A percentile compares a stretch with the other conserved stretches of the same genome.
Evolutionary conservation across 2,797 vertebrate species (phyloP).

Genomic region (Clarias laeviceps): DNA sequence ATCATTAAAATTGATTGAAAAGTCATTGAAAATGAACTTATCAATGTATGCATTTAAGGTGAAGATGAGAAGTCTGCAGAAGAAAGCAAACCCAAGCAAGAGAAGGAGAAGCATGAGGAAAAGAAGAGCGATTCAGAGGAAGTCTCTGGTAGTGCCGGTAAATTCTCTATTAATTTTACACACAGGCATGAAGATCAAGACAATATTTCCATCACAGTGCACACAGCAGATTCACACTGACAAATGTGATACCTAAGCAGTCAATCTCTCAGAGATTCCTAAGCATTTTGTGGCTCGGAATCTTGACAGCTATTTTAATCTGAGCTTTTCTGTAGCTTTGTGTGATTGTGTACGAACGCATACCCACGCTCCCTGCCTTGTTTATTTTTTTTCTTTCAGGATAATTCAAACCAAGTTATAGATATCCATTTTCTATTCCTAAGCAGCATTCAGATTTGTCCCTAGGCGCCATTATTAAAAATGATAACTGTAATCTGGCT

Average conservation of each 20-base stretch:
- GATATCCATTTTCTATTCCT: slow-evolving; percentile 41
- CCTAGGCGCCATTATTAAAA: slow-evolving; percentile 57
- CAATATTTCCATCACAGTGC: too few species aligned
- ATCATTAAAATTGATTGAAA: neutral
- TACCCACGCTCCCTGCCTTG: slow-evolving; percentile 9
- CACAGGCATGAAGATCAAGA: neutral
- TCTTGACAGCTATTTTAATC: neutral
- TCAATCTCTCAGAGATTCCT: neutral
- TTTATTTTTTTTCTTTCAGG: slow-evolving; percentile 10
- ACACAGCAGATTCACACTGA: neutral
- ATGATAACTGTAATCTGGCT: slow-evolving; percentile 74
- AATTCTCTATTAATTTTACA: neutral
- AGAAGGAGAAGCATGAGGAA: slow-evolving; percentile 34
- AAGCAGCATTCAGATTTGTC: slow-evolving; percentile 49
- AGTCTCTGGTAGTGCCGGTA: slow-evolving; percentile 25
- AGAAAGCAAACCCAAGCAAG: slow-evolving; percentile 30
- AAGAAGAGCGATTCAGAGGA: slow-evolving; percentile 37
- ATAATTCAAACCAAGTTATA: slow-evolving; percentile 34
- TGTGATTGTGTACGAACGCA: slow-evolving; percentile 12
- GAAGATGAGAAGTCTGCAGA: slow-evolving; percentile 32
- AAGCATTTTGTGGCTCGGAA: neutral
- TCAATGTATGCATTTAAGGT: slow-evolving; percentile 15
- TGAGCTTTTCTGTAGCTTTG: neutral
- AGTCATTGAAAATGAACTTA: neutral
- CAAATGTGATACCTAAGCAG: neutral